Evolutionary conservation across 2,888 invertebrate species (phyloP), one percentile per base, ranked within the genome.

Genomic region (Caenorhabditis sp.): DNA sequence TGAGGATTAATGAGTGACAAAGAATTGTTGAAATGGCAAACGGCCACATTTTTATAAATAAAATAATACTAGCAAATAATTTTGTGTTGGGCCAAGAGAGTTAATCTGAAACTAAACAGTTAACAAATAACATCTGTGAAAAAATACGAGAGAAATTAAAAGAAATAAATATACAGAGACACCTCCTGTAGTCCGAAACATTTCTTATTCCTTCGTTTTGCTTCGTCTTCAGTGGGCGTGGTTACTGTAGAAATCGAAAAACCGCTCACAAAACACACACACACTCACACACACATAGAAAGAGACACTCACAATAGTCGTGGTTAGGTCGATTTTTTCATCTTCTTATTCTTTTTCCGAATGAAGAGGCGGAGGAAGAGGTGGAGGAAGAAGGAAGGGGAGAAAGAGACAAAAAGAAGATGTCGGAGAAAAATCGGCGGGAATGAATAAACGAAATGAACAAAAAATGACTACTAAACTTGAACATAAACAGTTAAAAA

Each of bases 201-300:
- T 72, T 36, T 43, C 72, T 53, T 67, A 67, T 72, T 36, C 19
- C 72, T 53, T 67, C 72, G 67, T 67, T 71, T 72, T 72, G 72
- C 72, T 72, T 72, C 72, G 72, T 72, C 72, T 67, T 58, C 5
- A 57, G 67, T 72, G 72, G 72, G 72, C 72, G 72, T 67, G 72
- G 61, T 66, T 72, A 72, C 72, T 72, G 72, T 67, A 72, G 67
- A 67, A 66, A 62, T 17, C 53, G 66, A 50, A 23, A 53, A 53
- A 53, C 3, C 43, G 17, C 43, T 17, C 43, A 43, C 43, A 43
- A 17, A 43, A 43, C 5, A 17, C 51, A 51, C n/a, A 17, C 21
- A 23, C 51, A 51, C 51, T 21, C 51, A 51, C 51, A 14, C 43
- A 43, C 14, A 43, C n/a, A n/a, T n/a, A n/a, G n/a, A n/a, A n/a